Evolutionary conservation across 1,140 invertebrate species (phyloP), one percentile per base, ranked within the genome.

Genomic region (Anoplolepis gracilipes): DNA sequence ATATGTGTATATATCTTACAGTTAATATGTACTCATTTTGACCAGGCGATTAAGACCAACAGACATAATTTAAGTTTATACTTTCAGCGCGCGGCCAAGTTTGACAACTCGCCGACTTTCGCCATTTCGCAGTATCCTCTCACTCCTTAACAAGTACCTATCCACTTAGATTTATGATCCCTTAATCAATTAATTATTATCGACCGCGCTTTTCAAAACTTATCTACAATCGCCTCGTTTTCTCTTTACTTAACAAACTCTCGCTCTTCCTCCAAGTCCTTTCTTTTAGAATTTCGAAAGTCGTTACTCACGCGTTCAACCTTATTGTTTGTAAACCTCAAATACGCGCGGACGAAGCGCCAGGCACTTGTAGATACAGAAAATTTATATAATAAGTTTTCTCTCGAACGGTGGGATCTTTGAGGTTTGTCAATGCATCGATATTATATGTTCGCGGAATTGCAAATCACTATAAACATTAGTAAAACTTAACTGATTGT

Each of bases 41-140:
- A 53, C 76, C 84, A 86, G 90, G 88, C 86, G 70, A 77, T 88
- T 85, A 86, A 91, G 72, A 88, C 53, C 85, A 91, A 91, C 88
- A 90, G 85, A 87, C 86, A 87, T 88, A 91, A 84, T 91, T 79
- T 90, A 85, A 86, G 84, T 91, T 84, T 89, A 88, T 88, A 92
- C 91, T 92, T 92, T 92, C 91, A 90, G 85, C 78, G 85, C 89
- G 86, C 86, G 84, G 76, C 72, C 79, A 77, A 25, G 70, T 84
- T 67, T 25, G 28, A 59, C 64, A 88, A 87, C 42, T 87, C 42
- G 61, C 28, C 76, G 76, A 78, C 76, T 67, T 78, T 78, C 55
- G 75, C 42, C 46, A 42, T 67, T 86, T 62, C 69, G 84, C 25
- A 90, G 86, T 85, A 85, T 85, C 53, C 36, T 65, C 55, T 88